A percentile compares a stretch with the other conserved stretches of the same genome.
These are phyloP conservation scores for Drosophila monieri DNA, from an alignment of 2,888 invertebrate species.

Conservation along the genomic window DNA sequence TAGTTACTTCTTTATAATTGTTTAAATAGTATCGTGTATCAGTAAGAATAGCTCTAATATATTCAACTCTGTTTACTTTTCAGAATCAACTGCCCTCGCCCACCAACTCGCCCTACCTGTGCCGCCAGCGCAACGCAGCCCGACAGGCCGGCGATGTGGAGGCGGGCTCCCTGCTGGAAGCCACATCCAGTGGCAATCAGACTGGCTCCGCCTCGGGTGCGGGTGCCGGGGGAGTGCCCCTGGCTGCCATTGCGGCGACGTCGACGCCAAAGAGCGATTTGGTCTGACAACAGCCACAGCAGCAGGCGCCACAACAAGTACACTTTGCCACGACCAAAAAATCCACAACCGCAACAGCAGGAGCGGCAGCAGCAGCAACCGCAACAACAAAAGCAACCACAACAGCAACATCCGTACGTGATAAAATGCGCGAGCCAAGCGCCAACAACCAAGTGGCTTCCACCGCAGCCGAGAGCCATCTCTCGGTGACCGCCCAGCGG, in stretches of 20 bases:
- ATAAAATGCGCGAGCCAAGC: constrained; percentile 67
- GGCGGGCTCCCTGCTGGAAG: constrained; percentile 82
- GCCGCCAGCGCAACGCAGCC: constrained; percentile 90
- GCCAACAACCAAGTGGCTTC: constrained; percentile 57
- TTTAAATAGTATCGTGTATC: not conserved
- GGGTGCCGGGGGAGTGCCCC: constrained; percentile 34
- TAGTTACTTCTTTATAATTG: constrained; percentile 12
- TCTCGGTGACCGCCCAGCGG: constrained; percentile 75
- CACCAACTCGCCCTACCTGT: constrained; percentile 91
- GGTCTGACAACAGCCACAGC: constrained; percentile 82
- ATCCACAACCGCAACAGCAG: constrained; percentile 47
- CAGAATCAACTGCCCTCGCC: constrained; percentile 88
- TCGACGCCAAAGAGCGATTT: constrained; percentile 74
- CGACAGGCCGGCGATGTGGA: constrained; percentile 84
- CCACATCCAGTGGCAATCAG: constrained; percentile 70
- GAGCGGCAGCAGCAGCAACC: constrained; percentile 29
- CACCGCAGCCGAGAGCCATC: constrained; percentile 29
- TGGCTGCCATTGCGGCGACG: constrained; percentile 43
- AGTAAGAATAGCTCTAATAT: too few species aligned
- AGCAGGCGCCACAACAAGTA: constrained; percentile 51
- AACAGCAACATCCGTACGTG: constrained; percentile 63
- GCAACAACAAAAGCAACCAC: constrained; percentile 38
- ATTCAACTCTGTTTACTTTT: constrained; percentile 8
- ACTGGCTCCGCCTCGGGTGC: constrained; percentile 57
- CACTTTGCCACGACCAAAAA: constrained; percentile 48